Evolutionary conservation across 2,888 invertebrate genomes (phyloP).

Genomic region (Agrochola lota): DNA sequence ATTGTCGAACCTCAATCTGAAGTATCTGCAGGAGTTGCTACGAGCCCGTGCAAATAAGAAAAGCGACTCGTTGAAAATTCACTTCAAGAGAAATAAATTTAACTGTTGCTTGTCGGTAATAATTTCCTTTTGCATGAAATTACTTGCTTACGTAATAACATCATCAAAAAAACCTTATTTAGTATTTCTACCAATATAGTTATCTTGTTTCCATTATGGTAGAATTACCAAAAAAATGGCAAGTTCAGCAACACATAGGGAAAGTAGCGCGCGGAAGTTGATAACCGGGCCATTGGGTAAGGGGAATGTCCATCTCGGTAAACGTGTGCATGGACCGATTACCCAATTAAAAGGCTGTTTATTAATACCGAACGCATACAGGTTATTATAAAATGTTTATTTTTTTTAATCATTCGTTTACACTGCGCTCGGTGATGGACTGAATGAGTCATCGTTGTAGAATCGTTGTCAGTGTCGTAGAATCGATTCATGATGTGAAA

Average conservation of each 20-base stretch:
- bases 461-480: too few species aligned
- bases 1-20: constrained; percentile 2
- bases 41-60: background rate
- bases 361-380: constrained; percentile 25
- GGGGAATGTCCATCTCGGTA: constrained; percentile 64
- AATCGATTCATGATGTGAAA: constrained; percentile 35
- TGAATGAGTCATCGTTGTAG: constrained; percentile 42
- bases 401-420: constrained; percentile 20
- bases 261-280: constrained; percentile 69
- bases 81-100: background rate
- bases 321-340: constrained; percentile 47
- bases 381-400: constrained; percentile 30
- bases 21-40: background rate
- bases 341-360: constrained; percentile 47
- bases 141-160: background rate
- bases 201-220: constrained; percentile 5
- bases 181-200: background rate
- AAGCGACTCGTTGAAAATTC: background rate
- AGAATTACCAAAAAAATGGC: constrained; percentile 3
- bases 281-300: constrained; percentile 69
- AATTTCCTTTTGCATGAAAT: background rate
- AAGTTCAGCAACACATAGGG: constrained; percentile 35
- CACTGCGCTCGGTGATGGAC: background rate
- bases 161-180: constrained; percentile 11
- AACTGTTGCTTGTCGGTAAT: constrained; percentile 8